Conservation (phyloP, 2,888 invertebrate species). For the Nomada lathburiana region DNA sequence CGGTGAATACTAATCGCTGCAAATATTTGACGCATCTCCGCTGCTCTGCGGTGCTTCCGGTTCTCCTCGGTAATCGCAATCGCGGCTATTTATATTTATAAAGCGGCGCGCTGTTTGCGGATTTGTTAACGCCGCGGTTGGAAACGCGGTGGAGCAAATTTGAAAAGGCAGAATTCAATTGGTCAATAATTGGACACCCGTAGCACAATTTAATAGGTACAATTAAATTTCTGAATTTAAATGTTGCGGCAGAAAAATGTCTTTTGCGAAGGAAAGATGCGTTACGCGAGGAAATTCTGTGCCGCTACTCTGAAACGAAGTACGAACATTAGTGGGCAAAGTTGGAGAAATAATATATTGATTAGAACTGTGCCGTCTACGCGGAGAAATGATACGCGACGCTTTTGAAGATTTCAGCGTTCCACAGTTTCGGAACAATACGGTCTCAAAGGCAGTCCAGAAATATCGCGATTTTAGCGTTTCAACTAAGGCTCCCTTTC, state of each 20-base stretch:
- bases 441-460: constrained; percentile 3
- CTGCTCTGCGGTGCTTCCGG: neutral
- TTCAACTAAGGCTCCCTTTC: constrained; percentile 11
- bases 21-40: neutral
- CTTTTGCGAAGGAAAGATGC: too few species aligned
- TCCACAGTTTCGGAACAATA: neutral
- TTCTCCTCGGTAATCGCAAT: neutral
- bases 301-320: neutral
- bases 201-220: too few species aligned
- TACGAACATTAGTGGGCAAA: neutral
- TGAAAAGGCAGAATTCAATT: too few species aligned
- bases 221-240: too few species aligned
- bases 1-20: neutral
- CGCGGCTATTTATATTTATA: too few species aligned
- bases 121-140: too few species aligned
- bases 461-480: constrained; percentile 19
- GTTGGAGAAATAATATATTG: neutral
- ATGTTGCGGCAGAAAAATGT: too few species aligned
- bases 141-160: too few species aligned
- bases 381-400: neutral
- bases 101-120: too few species aligned
- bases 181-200: too few species aligned
- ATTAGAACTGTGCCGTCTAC: neutral
- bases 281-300: neutral
- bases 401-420: neutral